These are phyloP conservation scores for Lithobates sylvaticus DNA, from an alignment of 2,797 vertebrate genomes.

Conservation along the genomic window DNA sequence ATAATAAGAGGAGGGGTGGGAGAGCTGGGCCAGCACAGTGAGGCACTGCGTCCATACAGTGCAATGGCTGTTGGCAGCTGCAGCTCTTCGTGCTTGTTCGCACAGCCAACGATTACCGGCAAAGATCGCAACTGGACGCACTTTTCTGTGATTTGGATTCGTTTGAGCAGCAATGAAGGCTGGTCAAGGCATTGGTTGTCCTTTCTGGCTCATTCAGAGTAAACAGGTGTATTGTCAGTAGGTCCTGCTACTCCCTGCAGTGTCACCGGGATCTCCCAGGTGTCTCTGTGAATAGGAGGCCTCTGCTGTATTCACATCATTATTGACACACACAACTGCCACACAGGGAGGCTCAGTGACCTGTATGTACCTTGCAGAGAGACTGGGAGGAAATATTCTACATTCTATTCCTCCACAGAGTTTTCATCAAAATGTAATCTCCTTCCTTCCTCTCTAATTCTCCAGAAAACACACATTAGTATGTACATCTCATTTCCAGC, in stretches of 20 bases:
- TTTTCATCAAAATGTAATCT: conserved; percentile 13
- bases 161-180: background rate
- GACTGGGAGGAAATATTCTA: conserved; percentile 4
- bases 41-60: too few species aligned
- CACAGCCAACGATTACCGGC: too few species aligned
- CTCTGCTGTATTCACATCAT: background rate
- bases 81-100: too few species aligned
- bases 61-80: too few species aligned
- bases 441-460: conserved; percentile 57
- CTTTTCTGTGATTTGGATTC: too few species aligned
- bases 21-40: too few species aligned
- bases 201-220: background rate
- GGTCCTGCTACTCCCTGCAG: conserved; percentile 33
- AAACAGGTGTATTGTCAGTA: conserved; percentile 10
- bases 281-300: conserved; percentile 30
- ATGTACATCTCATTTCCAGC: conserved; percentile 47
- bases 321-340: conserved; percentile 37
- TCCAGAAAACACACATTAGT: conserved; percentile 44
- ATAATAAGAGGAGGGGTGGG: too few species aligned
- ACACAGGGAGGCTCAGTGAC: conserved; percentile 15
- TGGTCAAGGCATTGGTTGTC: background rate
- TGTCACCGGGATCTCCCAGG: conserved; percentile 1
- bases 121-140: too few species aligned
- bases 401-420: background rate
- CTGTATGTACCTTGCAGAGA: conserved; percentile 29